These are phyloP conservation scores for Chelonus formosanus DNA, from an alignment of 2,888 invertebrate species.

Conservation along the genomic window DNA sequence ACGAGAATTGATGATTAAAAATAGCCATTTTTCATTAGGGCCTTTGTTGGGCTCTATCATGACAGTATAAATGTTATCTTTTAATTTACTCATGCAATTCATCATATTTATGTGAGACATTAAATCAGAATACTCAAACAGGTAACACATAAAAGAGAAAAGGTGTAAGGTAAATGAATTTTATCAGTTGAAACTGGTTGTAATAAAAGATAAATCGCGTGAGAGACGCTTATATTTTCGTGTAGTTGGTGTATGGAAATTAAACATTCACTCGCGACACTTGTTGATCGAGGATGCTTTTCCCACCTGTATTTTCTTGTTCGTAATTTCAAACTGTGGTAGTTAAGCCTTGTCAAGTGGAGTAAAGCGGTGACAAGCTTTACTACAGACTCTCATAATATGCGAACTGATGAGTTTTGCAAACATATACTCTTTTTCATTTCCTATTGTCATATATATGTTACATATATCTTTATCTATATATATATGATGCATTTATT, in stretches of 20 bases:
- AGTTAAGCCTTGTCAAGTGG: constrained; percentile 43
- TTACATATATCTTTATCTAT: constrained; percentile 9
- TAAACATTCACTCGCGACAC: constrained; percentile 41
- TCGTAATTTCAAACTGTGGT: constrained; percentile 39
- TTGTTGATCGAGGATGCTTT: constrained; percentile 42
- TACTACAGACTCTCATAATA: constrained; percentile 36
- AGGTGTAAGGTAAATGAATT: too few species aligned
- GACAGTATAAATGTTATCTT: too few species aligned
- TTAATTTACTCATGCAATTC: too few species aligned
- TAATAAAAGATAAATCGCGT: not conserved
- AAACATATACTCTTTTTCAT: constrained; percentile 31
- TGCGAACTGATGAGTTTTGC: constrained; percentile 24
- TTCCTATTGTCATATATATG: constrained; percentile 4
- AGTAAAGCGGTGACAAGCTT: constrained; percentile 40
- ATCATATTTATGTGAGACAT: too few species aligned
- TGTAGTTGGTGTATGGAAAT: constrained; percentile 35
- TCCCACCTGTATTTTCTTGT: constrained; percentile 36
- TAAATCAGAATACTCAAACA: too few species aligned
- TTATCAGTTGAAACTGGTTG: too few species aligned
- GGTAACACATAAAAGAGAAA: too few species aligned
- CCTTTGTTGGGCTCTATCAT: too few species aligned
- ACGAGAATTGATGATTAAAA: too few species aligned
- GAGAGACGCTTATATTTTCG: constrained; percentile 8
- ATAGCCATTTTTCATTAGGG: too few species aligned
- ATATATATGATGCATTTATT: constrained; percentile 1